Evolutionary conservation across 2,797 vertebrate genomes (phyloP).

Genomic region (Squalus acanthias): DNA sequence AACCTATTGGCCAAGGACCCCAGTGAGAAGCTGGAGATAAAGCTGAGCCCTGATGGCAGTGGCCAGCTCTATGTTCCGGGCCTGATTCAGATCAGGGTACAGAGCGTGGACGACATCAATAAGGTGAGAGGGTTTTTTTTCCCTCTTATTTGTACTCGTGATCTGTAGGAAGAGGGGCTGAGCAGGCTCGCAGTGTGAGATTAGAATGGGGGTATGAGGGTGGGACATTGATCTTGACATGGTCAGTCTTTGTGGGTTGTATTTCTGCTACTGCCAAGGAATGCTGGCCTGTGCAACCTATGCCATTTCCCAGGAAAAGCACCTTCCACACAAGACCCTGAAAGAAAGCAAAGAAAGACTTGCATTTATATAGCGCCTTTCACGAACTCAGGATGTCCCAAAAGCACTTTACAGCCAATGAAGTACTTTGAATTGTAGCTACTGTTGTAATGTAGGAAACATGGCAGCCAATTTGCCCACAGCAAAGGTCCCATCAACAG

Average conservation of each 20-base stretch:
- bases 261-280: background rate
- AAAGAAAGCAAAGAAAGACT: background rate
- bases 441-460: background rate
- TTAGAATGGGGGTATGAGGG: background rate
- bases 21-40: constrained; percentile 86
- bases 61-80: constrained; percentile 89
- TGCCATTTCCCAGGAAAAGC: background rate
- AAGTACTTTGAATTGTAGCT: background rate
- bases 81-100: constrained; percentile 74
- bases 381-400: background rate
- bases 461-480: no score
- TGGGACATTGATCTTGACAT: background rate
- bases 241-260: background rate
- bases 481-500: background rate
- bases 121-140: constrained; percentile 58
- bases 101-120: constrained; percentile 87
- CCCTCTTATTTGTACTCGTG: background rate
- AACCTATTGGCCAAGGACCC: constrained; percentile 81
- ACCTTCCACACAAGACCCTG: background rate
- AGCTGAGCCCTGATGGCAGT: constrained; percentile 83
- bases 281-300: background rate
- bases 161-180: background rate
- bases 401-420: background rate
- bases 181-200: background rate
- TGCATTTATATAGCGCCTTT: background rate